Evolutionary conservation across 30 jellyfish, hydroid and myxozoan species (phyloP), one percentile per base, ranked within the genome.

Genomic region (Clytia hemisphaerica): DNA sequence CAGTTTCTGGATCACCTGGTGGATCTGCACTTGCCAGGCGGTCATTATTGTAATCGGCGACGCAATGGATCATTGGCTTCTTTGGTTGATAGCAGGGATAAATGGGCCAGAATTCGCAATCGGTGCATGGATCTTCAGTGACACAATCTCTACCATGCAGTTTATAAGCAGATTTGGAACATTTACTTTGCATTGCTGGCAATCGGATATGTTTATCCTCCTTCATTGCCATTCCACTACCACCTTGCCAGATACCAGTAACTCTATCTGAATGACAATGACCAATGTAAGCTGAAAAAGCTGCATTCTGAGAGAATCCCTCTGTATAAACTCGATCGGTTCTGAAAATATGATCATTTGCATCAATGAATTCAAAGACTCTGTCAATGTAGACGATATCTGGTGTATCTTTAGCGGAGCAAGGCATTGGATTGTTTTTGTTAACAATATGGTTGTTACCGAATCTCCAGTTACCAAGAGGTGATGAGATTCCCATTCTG

Each of bases 241-340:
- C 60, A 2, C 60, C 60, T 46, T 46, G 60, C 60, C 60, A 46
- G 18, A 46, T 46, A 9, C 60, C 60, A 46, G 24, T 30, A 2
- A 46, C 60, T 46, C 25, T 46, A 2, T 46, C 60, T n/a, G 30
- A n/a, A 9, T n/a, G 24, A 46, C 60, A 46, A 30, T n/a, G 24
- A n/a, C 60, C 60, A 46, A 46, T 46, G 10, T 46, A 46, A 2
- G 60, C 60, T 3, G 60, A 46, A 46, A 46, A 46, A 27, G 24
- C 25, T 4, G 60, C 19, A 30, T 46, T 46, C 10, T 46, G 53
- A 16, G 53, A 40, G 53, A 40, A 40, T 40, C 53, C 53, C 53
- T 40, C 53, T 16, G 53, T 16, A 40, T 40, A 40, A 40, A 40
- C 16, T 16, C 53, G 10, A 7, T 10, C 10, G 10, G 53, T 16